Base-by-base conservation (phyloP, 2,797 vertebrate genomes). In the Macropodus opercularis region DNA sequence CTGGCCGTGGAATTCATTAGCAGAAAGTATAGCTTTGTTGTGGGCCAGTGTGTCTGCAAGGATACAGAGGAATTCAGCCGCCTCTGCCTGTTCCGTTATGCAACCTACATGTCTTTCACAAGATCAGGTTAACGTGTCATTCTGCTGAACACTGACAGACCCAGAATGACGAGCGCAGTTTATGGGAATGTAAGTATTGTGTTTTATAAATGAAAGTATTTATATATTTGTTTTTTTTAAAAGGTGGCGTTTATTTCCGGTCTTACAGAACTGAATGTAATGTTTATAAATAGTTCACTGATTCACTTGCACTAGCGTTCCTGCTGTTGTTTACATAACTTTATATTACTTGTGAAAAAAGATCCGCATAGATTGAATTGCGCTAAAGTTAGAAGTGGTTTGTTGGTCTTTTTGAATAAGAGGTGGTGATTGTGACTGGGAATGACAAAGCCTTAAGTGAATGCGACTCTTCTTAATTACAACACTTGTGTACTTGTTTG, bases 1-100 rank as follows among this genome's bases (percentile, higher is more conserved):
- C 70, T 75, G 75, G 73, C 77, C 42, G 29, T 69, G 68, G 80
- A 87, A 75, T 86, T 84, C 72, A 88, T 90, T 86, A 90, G 75
- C 82, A 48, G 64, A 73, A 72, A 69, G 79, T 74, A 35, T 73
- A 71, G 77, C 73, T 77, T 83, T 84, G 77, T 72, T 84, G 80
- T 79, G 76, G 57, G 49, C 70, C 70, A 36, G 55, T 22, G 44
- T 72, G 59, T 68, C 58, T 69, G 65, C 2, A 5, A 50, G 32
- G 49, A 75, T 78, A 43, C 50, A 42, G 58, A 85, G 63, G 71
- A 69, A 80, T 79, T 69, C 36, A 47, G 52, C 32, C 39, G 17
- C 68, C 42, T 63, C 43, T 14, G 39, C 68, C 43, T 44, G 14
- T 7, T 9, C 22, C 11, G 22, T 18, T 53, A 19, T 51, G 38